Evolutionary conservation across 2,888 invertebrate species (phyloP), one percentile per base, ranked within the genome.

Genomic region (Melikaiella ostensackeni): DNA sequence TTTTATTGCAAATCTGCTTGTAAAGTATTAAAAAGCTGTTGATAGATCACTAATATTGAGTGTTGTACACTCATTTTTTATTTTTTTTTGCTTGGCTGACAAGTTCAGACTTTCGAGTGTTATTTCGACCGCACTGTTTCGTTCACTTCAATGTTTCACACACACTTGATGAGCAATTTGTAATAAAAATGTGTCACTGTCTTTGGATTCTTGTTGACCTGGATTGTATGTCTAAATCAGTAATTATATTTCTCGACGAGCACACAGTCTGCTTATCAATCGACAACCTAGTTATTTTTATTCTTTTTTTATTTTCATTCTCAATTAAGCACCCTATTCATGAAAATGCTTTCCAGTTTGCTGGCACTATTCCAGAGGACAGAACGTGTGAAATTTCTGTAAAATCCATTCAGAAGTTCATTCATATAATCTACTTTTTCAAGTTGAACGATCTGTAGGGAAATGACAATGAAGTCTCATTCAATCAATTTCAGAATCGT

Each of bases 301-400:
- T 66, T 66, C n/a, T 42, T 27, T 46, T 66, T 30, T 46, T 24
- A 66, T 66, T 27, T 46, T 55, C 9, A 21, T 21, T 21, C 55
- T 66, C 66, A 66, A 66, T 66, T 66, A 66, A 66, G 66, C 66
- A 66, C 46, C 27, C 66, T 46, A 66, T 66, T 46, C 46, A 66
- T 66, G 46, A 66, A 66, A 66, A 66, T 66, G 27, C 46, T 66
- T 66, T 66, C 27, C 66, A 66, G 19, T 24, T 46, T 9, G 42
- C 66, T 66, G 66, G 66, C 66, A 66, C 66, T 19, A 24, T 66
- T 66, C 66, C 66, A 46, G 66, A 66, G 30, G 42, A 66, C 27
- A n/a, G 46, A 66, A 46, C 9, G 66, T 66, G 66, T 66, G 46
- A 66, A 66, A 66, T 66, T 66, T 46, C 27, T 66, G 46, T 46